Evolutionary conservation across 2,113 vertebrate genomes (phyloP), one percentile per base, ranked within the genome.

Genomic region (Gymnogyps californianus): DNA sequence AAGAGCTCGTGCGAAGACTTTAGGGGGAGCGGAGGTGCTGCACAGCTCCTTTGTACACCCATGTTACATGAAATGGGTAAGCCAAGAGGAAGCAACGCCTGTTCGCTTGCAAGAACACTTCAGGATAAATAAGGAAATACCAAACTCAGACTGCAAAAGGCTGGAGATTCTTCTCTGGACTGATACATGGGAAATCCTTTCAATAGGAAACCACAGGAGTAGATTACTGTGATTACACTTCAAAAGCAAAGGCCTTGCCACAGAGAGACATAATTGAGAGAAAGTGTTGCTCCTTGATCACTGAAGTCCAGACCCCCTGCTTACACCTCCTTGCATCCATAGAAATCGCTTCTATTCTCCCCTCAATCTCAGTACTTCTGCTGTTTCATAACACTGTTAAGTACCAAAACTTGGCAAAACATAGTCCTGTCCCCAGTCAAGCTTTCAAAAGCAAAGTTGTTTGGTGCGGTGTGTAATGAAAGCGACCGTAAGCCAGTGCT

Each of bases 191-290:
- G 98, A 98, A 98, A 98, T 94, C 97, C 98, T 98, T 98, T 98
- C 97, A 98, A 97, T 96, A 93, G 97, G 97, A 98, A 98, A 98
- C 98, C 98, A 81, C 98, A 97, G 97, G 98, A 97, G 92, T 97
- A 98, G 98, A 98, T 98, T 98, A 98, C 98, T 97, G 97, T 97
- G 98, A 98, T 98, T 98, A 96, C 95, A 98, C 97, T 98, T 98
- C 98, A 98, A 98, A 98, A 98, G 97, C 96, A 96, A 97, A 98
- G 96, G 96, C 97, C 98, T 86, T 95, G 97, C 95, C 95, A 97
- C 90, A 96, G 96, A 97, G 94, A 97, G 93, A 98, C 96, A 97
- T 97, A 98, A 98, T 96, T 98, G 98, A 98, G 97, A 98, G 94
- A 94, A 97, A 98, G 97, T 83, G 87, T 93, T 94, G 96, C 94